A percentile compares a stretch with the other conserved stretches of the same genome.
Evolutionary conservation across 2,113 vertebrate genomes (phyloP).

Genomic region (Bettongia penicillata): DNA sequence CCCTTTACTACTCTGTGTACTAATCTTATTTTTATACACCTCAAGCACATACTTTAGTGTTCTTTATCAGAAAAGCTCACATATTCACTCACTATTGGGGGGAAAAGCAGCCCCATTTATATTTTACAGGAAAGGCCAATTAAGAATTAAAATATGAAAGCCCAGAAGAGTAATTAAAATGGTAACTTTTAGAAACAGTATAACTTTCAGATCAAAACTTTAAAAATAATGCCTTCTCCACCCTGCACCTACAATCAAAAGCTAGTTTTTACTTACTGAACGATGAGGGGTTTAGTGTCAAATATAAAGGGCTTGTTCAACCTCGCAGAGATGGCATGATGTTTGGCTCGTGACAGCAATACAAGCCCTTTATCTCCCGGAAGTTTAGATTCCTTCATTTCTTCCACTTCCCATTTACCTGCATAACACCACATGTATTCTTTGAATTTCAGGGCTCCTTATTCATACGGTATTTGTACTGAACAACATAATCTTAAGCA

Average conservation of each 20-base stretch:
- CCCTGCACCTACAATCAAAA: slow-evolving; percentile 33
- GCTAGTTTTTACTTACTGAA: slow-evolving; percentile 92
- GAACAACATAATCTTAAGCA: not conserved
- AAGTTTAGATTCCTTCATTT: slow-evolving; percentile 95
- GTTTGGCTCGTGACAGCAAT: slow-evolving; percentile 94
- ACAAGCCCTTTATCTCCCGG: slow-evolving; percentile 97
- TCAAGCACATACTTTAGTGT: not conserved
- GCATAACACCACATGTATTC: slow-evolving; percentile 41
- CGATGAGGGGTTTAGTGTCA: slow-evolving; percentile 92
- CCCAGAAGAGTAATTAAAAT: not conserved
- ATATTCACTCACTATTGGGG: not conserved
- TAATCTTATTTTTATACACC: not conserved
- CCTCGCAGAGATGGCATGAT: slow-evolving; percentile 95
- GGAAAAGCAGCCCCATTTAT: not conserved
- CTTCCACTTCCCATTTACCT: slow-evolving; percentile 98
- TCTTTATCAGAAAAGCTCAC: not conserved
- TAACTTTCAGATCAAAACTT: not conserved
- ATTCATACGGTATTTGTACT: not conserved
- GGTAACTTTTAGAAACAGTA: not conserved
- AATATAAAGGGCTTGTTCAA: slow-evolving; percentile 94
- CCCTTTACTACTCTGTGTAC: not conserved
- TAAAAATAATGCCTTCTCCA: not conserved
- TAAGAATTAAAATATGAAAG: not conserved
- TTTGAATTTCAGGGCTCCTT: not conserved
- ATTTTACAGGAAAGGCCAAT: not conserved